Evolutionary conservation across 1,140 invertebrate species (phyloP).

Genomic region (Drosophila nikananu): DNA sequence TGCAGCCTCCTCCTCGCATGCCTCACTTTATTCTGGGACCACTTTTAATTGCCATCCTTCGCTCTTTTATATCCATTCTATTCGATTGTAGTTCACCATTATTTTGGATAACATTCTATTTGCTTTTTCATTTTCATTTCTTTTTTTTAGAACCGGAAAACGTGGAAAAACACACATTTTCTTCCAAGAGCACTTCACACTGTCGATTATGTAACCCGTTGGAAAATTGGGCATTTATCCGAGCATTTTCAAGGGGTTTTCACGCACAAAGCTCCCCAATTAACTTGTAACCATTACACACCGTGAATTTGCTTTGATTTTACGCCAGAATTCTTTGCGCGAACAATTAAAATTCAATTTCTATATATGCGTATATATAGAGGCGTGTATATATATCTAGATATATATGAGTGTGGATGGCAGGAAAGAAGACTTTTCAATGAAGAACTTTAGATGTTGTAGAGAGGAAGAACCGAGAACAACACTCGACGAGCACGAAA

Average conservation of each 20-base stretch:
- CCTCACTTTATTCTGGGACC: slow-evolving; percentile 46
- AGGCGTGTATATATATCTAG: slow-evolving; percentile 61
- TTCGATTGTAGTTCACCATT: slow-evolving; percentile 29
- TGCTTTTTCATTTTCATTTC: slow-evolving; percentile 12
- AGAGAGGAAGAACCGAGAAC: slow-evolving; percentile 85
- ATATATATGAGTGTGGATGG: slow-evolving; percentile 44
- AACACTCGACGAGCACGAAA: slow-evolving; percentile 86
- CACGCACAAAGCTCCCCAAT: slow-evolving; percentile 38
- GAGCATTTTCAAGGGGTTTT: slow-evolving; percentile 12
- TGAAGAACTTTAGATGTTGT: slow-evolving; percentile 81
- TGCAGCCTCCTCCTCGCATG: slow-evolving; percentile 38
- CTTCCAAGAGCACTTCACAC: slow-evolving; percentile 43
- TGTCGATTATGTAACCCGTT: slow-evolving; percentile 76
- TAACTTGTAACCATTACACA: slow-evolving; percentile 53
- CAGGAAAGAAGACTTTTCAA: slow-evolving; percentile 67
- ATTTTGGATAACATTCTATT: slow-evolving; percentile 40
- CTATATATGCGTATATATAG: slow-evolving; percentile 68
- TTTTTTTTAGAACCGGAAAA: slow-evolving; percentile 57
- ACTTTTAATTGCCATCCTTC: slow-evolving; percentile 59
- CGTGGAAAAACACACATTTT: slow-evolving; percentile 71
- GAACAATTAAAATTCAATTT: slow-evolving; percentile 68
- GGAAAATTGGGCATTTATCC: slow-evolving; percentile 44
- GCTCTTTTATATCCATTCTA: slow-evolving; percentile 40
- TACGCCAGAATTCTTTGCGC: slow-evolving; percentile 46
- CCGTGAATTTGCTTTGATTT: slow-evolving; percentile 50